Evolutionary conservation across 2,888 invertebrate genomes (phyloP).

Genomic region (Brenthis ino): DNA sequence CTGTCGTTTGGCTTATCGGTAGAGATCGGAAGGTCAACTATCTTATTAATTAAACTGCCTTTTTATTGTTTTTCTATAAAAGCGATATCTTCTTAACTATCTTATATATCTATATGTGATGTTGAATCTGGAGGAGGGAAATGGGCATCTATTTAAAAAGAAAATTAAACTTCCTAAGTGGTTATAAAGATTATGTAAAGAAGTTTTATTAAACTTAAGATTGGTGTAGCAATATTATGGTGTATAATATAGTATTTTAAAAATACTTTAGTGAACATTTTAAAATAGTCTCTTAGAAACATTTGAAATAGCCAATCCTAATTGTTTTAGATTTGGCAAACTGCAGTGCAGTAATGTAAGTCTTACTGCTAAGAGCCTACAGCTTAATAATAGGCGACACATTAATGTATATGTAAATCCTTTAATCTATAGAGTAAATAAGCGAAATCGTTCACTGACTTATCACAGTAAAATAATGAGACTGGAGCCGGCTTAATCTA

Average conservation of each 20-base stretch:
- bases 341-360: conserved; percentile 16
- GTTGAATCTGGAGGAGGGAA: too few relatives aligned
- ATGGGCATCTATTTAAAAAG: too few relatives aligned
- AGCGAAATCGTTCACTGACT: too few relatives aligned
- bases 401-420: background rate
- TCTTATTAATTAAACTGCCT: conserved; percentile 15
- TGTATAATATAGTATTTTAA: too few relatives aligned
- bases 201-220: too few relatives aligned
- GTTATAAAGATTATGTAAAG: too few relatives aligned
- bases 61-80: conserved; percentile 9
- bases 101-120: too few relatives aligned
- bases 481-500: too few relatives aligned
- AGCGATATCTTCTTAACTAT: background rate
- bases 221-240: too few relatives aligned
- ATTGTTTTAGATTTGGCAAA: conserved; percentile 2
- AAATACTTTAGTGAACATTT: conserved; percentile 6
- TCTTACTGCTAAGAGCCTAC: background rate
- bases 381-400: background rate
- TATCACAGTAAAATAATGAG: too few relatives aligned
- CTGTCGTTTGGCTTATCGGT: conserved; percentile 21
- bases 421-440: too few relatives aligned
- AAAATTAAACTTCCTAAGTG: too few relatives aligned
- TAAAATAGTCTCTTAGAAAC: background rate
- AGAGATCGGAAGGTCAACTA: conserved; percentile 18
- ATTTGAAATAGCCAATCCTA: background rate